Evolutionary conservation across 2,797 vertebrate genomes (phyloP).

Genomic region (Mus spretus): DNA sequence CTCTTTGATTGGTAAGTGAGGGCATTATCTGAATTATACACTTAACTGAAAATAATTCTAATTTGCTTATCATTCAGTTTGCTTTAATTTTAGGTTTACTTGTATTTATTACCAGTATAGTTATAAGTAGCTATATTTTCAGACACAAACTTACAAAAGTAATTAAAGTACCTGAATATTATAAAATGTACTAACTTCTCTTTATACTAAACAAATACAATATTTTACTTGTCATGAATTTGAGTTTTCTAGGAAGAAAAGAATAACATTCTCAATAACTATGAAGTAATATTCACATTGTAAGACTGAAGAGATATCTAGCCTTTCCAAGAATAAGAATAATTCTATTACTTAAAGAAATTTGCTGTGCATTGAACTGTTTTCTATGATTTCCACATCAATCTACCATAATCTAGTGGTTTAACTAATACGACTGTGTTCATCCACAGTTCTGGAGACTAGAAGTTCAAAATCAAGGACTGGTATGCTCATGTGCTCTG

Average conservation of each 20-base stretch:
- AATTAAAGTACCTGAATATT: constrained; percentile 7
- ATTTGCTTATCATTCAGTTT: constrained; percentile 20
- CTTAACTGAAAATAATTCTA: constrained; percentile 11
- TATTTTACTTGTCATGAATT: not conserved
- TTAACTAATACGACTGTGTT: constrained; percentile 5
- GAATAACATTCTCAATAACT: not conserved
- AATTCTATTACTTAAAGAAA: not conserved
- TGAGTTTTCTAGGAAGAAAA: not conserved
- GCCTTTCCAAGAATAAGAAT: not conserved
- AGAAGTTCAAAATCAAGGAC: not conserved
- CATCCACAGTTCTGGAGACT: not conserved
- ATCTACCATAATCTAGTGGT: not conserved
- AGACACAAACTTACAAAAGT: not conserved
- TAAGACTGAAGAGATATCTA: not conserved
- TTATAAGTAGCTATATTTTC: not conserved
- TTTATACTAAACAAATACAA: not conserved
- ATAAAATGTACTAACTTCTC: not conserved
- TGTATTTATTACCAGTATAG: not conserved
- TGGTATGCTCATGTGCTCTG: not conserved
- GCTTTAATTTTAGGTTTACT: constrained; percentile 5
- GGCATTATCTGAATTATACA: not conserved
- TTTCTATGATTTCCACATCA: not conserved
- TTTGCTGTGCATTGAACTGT: not conserved
- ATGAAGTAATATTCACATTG: not conserved
- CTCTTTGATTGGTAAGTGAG: not conserved